Conservation (phyloP, 2,113 vertebrate species). For the Pitta sordida region DNA sequence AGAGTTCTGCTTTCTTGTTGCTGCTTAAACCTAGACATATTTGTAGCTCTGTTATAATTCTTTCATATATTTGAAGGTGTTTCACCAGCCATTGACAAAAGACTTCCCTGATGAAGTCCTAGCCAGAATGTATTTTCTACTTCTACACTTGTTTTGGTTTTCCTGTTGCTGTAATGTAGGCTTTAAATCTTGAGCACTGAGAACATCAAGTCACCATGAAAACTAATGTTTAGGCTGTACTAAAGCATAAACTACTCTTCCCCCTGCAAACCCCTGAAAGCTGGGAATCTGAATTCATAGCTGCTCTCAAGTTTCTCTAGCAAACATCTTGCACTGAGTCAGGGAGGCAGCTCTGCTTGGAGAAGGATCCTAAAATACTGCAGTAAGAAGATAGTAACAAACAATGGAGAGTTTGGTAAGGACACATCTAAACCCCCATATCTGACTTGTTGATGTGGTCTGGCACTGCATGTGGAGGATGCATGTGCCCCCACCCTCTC, state of each 20-base stretch:
- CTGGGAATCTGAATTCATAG: not conserved
- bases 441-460: not conserved
- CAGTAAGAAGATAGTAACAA: not conserved
- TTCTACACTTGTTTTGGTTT: not conserved
- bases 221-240: not conserved
- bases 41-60: not conserved
- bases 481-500: not conserved
- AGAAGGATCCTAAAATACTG: not conserved
- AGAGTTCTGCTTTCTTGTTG: not conserved
- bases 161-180: not conserved
- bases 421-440: not conserved
- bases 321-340: not conserved
- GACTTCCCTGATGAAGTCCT: not conserved
- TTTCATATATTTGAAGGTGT: not conserved
- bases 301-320: not conserved
- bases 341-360: not conserved
- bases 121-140: not conserved
- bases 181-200: not conserved
- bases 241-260: not conserved
- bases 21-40: not conserved
- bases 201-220: not conserved
- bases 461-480: not conserved
- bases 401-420: not conserved
- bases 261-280: not conserved
- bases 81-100: not conserved